phyloP scores from a whole-genome alignment of 2,113 vertebrate genomes.

The Spea bombifrons region DNA sequence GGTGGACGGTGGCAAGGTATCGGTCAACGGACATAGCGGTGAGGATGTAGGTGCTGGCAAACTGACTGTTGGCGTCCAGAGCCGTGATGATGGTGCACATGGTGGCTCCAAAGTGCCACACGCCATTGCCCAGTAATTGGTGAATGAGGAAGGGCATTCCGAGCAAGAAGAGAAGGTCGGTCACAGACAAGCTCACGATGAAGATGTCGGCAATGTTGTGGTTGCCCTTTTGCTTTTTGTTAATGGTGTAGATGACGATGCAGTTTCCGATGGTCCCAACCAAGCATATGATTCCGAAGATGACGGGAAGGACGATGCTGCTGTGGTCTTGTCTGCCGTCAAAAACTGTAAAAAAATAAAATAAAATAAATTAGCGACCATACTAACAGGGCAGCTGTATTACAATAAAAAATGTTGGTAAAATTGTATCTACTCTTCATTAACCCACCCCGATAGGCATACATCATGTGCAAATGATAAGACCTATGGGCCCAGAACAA shows the following conservation, averaged over 20 bases:
- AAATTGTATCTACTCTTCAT: too few species aligned
- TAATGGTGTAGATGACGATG: constrained; percentile 45
- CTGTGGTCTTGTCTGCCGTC: constrained; percentile 19
- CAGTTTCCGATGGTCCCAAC: constrained; percentile 45
- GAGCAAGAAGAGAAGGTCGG: constrained; percentile 44
- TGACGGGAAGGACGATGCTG: constrained; percentile 35
- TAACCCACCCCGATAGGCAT: too few species aligned
- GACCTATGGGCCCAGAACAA: too few species aligned
- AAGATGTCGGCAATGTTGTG: constrained; percentile 46
- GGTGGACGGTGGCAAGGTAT: constrained; percentile 45
- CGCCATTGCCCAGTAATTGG: constrained; percentile 41
- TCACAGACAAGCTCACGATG: constrained; percentile 41
- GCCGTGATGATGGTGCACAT: constrained; percentile 45
- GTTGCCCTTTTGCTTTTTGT: constrained; percentile 40
- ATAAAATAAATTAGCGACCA: neutral
- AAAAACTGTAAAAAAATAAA: constrained; percentile 3
- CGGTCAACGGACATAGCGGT: constrained; percentile 44
- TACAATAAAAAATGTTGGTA: too few species aligned
- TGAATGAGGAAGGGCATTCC: constrained; percentile 46
- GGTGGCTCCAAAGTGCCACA: constrained; percentile 42
- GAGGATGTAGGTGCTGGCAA: constrained; percentile 46
- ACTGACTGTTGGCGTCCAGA: constrained; percentile 44
- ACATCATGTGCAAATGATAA: too few species aligned
- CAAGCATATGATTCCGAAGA: constrained; percentile 46
- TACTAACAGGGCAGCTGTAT: too few species aligned